Evolutionary conservation across 2,797 vertebrate species (phyloP).

Genomic region (Anniella stebbinsi): DNA sequence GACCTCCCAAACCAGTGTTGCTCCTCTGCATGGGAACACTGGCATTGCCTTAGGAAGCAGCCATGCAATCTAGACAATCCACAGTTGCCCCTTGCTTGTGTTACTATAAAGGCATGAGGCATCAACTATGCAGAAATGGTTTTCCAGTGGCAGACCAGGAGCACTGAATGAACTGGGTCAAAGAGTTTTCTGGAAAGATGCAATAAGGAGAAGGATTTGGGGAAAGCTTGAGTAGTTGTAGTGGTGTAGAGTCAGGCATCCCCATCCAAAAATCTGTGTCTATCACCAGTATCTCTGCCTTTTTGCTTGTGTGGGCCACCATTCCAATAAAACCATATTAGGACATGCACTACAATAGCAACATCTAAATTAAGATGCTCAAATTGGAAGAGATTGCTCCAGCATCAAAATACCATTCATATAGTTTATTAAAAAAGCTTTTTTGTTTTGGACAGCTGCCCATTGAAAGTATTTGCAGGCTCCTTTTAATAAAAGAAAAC

Average conservation of each 20-base stretch:
- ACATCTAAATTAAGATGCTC: not conserved
- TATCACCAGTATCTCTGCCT: not conserved
- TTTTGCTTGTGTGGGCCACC: not conserved
- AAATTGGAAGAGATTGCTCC: not conserved
- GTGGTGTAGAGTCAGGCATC: not conserved
- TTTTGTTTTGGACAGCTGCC: conserved; percentile 17
- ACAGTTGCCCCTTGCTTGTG: not conserved
- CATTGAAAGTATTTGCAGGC: conserved; percentile 64
- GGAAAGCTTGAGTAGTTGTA: not conserved
- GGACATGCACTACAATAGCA: not conserved
- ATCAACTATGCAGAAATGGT: not conserved
- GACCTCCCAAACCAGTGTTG: not conserved
- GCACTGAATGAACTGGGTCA: not conserved
- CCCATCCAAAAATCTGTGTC: not conserved
- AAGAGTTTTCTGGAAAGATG: not conserved
- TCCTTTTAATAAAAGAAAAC: conserved; percentile 67
- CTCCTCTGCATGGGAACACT: not conserved
- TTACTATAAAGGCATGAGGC: not conserved
- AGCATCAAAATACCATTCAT: not conserved
- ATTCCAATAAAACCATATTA: not conserved
- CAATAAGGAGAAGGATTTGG: not conserved
- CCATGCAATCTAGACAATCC: not conserved
- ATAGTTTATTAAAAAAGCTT: not conserved
- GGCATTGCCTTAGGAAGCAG: not conserved
- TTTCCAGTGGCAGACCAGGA: not conserved